Evolutionary conservation across 2,113 vertebrate genomes (phyloP).

Genomic region (Alethe castanea): DNA sequence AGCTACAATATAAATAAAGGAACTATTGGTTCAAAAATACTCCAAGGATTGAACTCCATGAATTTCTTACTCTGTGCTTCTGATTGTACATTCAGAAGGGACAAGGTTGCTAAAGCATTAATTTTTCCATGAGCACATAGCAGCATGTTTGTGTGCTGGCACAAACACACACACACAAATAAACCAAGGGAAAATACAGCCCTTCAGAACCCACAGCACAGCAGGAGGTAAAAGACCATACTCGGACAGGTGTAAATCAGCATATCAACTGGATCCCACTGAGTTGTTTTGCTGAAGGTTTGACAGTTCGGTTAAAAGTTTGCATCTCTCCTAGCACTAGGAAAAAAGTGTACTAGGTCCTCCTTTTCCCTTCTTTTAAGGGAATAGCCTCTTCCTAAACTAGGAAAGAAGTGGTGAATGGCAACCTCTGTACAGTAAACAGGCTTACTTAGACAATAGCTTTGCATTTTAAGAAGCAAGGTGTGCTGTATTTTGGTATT

Average conservation of each 20-base stretch:
- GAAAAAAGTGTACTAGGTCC: neutral
- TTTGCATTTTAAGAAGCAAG: neutral
- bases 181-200: neutral
- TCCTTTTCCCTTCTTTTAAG: neutral
- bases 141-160: neutral
- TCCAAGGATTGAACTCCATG: neutral
- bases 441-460: neutral
- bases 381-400: neutral
- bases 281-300: neutral
- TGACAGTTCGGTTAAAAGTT: neutral
- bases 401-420: neutral
- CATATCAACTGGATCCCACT: neutral
- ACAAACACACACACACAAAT: neutral
- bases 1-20: conserved; percentile 19
- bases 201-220: neutral
- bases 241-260: neutral
- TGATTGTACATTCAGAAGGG: neutral
- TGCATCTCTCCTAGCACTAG: neutral
- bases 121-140: conserved; percentile 6
- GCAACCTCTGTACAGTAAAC: neutral
- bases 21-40: neutral
- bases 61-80: neutral
- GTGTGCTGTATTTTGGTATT: neutral
- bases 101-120: neutral
- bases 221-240: neutral